Conservation (phyloP, 2,797 vertebrate species). For the Macropus fuliginosus region DNA sequence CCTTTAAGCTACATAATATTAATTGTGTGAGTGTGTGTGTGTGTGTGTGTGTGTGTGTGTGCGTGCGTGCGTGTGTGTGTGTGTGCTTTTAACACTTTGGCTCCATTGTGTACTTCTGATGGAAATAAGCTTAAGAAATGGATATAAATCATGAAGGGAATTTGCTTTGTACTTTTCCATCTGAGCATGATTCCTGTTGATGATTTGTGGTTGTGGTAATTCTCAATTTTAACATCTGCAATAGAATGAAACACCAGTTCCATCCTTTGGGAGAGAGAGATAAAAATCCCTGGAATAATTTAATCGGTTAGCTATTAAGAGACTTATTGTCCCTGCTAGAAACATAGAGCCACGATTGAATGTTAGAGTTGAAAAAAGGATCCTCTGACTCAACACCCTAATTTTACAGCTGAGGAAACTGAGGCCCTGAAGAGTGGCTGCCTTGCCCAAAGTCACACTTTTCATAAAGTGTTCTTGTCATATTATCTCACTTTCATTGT, state of each 20-base stretch:
- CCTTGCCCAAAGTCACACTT: neutral
- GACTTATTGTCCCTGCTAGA: conserved; percentile 20
- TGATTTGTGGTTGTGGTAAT: conserved; percentile 55
- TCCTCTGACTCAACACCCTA: neutral
- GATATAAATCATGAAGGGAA: conserved; percentile 14
- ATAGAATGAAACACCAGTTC: conserved; percentile 68
- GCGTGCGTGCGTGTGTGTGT: neutral
- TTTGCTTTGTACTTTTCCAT: conserved; percentile 16
- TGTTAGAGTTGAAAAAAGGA: neutral
- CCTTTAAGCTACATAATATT: neutral
- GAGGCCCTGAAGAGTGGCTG: neutral
- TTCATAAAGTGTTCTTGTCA: neutral
- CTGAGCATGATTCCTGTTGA: conserved; percentile 50
- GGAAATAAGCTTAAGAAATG: conserved; percentile 30
- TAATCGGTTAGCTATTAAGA: conserved; percentile 14
- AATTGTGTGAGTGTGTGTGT: neutral
- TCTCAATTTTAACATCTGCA: conserved; percentile 49
- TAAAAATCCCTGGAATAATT: neutral
- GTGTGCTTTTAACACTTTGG: neutral
- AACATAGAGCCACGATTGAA: neutral
- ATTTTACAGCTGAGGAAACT: neutral
- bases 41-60: neutral
- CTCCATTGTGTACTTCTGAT: neutral
- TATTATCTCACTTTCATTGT: neutral
- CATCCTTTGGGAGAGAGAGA: conserved; percentile 42